Base-by-base conservation (phyloP, 1,140 invertebrate species). In the Nephila pilipes region DNA sequence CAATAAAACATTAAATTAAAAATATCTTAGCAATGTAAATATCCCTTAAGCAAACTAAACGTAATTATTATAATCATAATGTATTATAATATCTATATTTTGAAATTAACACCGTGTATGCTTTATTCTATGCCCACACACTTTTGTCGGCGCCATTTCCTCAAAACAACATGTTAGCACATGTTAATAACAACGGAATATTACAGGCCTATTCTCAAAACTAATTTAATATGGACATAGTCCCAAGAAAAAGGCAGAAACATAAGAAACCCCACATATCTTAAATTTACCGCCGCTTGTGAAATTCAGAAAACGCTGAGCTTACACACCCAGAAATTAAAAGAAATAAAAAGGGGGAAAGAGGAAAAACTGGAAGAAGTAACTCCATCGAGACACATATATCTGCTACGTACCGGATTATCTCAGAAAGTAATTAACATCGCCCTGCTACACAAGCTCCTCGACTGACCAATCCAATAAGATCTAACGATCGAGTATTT, bases 401-500 rank as follows among this genome's bases (percentile, higher is more conserved):
- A 60, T 83, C 89, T 54, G 25, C 87, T 79, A 18, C 87, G 4
- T 29, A 12, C 54, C 79, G 89, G 89, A 91, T 91, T 91, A 91
- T 25, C 75, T 36, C 36, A 46, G 55, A 91, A 91, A 46, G 89
- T 91, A 91, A 91, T 91, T 91, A 91, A 83, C 79, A 91, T 83
- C 75, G 88, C 22, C 46, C 80, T 29, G n/a, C 46, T 81, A 79
- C 63, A 89, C 65, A 89, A 79, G 63, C 65, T n/a, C 38, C 87
- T 89, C 89, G 18, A 36, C 89, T 91, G 89, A 91, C 89, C 89
- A 91, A 91, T 91, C 89, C 89, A 91, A 91, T 91, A 83, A 91
- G 55, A 65, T 18, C 54, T 80, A 91, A 91, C 89, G 89, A 91
- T 91, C 89, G 57, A 91, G 89, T 91, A 81, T 91, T 91, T 91